Evolutionary conservation across 1,140 invertebrate species (phyloP).

Genomic region (Liolophura sinensis): DNA sequence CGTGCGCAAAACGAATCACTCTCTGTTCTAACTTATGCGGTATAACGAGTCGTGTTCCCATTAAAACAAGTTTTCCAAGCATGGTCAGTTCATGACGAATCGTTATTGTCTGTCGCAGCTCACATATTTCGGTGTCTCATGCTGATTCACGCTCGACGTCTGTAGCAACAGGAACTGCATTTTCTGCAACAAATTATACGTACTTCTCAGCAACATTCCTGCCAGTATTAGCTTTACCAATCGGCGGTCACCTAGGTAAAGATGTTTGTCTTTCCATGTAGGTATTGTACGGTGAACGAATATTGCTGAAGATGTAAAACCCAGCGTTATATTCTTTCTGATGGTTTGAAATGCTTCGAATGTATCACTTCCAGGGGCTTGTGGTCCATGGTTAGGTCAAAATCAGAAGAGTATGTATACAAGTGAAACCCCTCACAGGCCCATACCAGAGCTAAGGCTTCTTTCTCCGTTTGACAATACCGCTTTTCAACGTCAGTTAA

Average conservation of each 20-base stretch:
- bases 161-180: slow-evolving; percentile 4
- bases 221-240: background rate
- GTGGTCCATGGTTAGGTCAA: slow-evolving; percentile 40
- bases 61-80: slow-evolving; percentile 22
- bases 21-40: slow-evolving; percentile 8
- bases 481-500: slow-evolving; percentile 19
- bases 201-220: slow-evolving; percentile 8
- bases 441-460: slow-evolving; percentile 25
- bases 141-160: slow-evolving; percentile 15
- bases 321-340: slow-evolving; percentile 21
- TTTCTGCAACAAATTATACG: slow-evolving; percentile 5
- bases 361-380: slow-evolving; percentile 25
- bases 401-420: slow-evolving; percentile 17
- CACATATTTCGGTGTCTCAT: slow-evolving; percentile 12
- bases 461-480: slow-evolving; percentile 39
- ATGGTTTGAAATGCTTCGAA: slow-evolving; percentile 17
- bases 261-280: slow-evolving; percentile 8
- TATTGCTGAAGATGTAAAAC: slow-evolving; percentile 15
- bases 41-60: slow-evolving; percentile 19
- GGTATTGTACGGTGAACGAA: slow-evolving; percentile 8
- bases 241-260: slow-evolving; percentile 7
- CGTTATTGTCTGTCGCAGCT: slow-evolving; percentile 8
- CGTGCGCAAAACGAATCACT: slow-evolving; percentile 20
- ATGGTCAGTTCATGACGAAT: slow-evolving; percentile 18
- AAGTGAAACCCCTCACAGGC: slow-evolving; percentile 29